phyloP scores from a whole-genome alignment of 2,113 vertebrate genomes.

The Circaetus cinerascens region DNA sequence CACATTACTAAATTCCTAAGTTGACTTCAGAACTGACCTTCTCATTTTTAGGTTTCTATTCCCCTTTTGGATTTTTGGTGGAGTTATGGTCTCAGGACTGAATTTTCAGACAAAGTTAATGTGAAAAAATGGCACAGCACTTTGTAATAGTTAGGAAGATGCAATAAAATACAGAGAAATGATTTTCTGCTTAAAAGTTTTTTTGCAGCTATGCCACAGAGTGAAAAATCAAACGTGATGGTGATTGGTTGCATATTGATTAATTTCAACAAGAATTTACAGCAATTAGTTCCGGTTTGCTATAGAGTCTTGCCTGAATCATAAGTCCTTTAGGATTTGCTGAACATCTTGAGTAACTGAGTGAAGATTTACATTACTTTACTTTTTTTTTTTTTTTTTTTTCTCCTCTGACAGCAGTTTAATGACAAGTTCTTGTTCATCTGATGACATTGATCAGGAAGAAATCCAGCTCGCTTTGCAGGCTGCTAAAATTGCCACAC shows the following conservation, averaged over 20 bases:
- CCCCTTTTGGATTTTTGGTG: not conserved
- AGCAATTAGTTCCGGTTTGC: slow-evolving; percentile 9
- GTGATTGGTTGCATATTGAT: not conserved
- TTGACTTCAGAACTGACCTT: not conserved
- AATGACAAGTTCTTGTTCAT: slow-evolving; percentile 78
- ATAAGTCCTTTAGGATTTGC: slow-evolving; percentile 24
- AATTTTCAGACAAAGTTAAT: not conserved
- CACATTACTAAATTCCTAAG: not conserved
- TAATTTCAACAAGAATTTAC: not conserved
- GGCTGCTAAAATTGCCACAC: slow-evolving; percentile 78
- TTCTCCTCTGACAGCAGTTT: slow-evolving; percentile 68
- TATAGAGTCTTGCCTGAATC: not conserved
- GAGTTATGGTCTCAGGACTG: not conserved
- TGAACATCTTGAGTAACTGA: not conserved
- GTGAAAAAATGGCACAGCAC: not conserved
- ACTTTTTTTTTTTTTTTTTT: not conserved
- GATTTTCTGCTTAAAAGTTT: not conserved
- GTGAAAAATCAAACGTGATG: not conserved
- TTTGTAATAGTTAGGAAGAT: not conserved
- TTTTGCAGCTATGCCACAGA: slow-evolving; percentile 1
- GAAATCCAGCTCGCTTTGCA: slow-evolving; percentile 80
- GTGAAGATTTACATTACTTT: not conserved
- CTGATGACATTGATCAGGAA: slow-evolving; percentile 80
- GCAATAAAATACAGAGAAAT: not conserved
- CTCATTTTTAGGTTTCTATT: not conserved